Percentiles rank a stretch among this genome's conserved stretches.
These are phyloP conservation scores for Dinomys branickii DNA, from an alignment of 2,113 vertebrate genomes.

Conservation along the genomic window DNA sequence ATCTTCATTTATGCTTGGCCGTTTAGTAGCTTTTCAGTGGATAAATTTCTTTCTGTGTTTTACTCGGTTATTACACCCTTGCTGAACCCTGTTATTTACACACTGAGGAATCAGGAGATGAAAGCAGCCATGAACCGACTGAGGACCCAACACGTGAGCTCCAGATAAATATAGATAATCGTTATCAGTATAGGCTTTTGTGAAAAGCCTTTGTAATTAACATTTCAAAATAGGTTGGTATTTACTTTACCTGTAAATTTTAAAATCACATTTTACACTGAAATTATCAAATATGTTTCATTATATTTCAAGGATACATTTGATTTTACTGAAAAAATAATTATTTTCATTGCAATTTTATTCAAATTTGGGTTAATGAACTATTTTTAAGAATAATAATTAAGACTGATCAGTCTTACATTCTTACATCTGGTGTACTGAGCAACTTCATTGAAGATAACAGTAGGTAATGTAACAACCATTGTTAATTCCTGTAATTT, in stretches of 20 bases:
- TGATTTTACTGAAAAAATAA: not conserved
- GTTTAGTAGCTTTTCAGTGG: conserved; percentile 15
- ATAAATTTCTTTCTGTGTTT: not conserved
- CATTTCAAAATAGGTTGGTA: not conserved
- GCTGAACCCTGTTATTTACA: not conserved
- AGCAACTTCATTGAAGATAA: too few species aligned
- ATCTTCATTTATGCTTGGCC: conserved; percentile 66
- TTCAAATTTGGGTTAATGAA: not conserved
- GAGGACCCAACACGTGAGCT: not conserved
- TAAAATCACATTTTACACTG: not conserved
- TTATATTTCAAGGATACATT: not conserved
- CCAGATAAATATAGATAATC: not conserved
- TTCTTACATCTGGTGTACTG: too few species aligned
- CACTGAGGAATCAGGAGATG: not conserved
- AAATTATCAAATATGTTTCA: not conserved
- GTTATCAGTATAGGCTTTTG: not conserved
- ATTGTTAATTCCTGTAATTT: too few species aligned
- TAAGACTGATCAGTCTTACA: too few species aligned
- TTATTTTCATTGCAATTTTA: not conserved
- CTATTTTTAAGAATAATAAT: not conserved
- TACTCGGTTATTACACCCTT: not conserved
- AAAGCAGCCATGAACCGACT: conserved; percentile 35
- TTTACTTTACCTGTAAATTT: not conserved
- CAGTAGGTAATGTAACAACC: too few species aligned
- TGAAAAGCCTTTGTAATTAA: not conserved